These are phyloP conservation scores for Eutrigla gurnardus DNA, from an alignment of 2,797 vertebrate species.

Conservation along the genomic window DNA sequence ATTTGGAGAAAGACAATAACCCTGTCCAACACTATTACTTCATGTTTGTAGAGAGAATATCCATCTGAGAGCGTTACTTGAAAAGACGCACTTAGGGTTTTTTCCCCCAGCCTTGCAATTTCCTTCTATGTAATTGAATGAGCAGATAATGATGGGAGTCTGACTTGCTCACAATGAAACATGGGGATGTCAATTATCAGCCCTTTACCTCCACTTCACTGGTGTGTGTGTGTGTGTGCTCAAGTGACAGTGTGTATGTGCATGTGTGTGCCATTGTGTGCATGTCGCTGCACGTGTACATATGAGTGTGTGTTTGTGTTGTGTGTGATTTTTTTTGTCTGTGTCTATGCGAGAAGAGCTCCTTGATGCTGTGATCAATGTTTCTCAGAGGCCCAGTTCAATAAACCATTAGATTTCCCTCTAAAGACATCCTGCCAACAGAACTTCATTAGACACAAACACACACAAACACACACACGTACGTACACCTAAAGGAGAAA, in stretches of 20 bases:
- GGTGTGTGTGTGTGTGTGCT: neutral
- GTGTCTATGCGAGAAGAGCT: conserved; percentile 44
- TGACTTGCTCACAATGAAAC: conserved; percentile 57
- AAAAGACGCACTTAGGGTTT: conserved; percentile 33
- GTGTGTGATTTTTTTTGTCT: conserved; percentile 22
- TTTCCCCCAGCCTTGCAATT: conserved; percentile 38
- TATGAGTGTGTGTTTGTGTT: conserved; percentile 24
- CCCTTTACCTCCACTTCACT: conserved; percentile 56
- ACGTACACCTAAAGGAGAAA: neutral
- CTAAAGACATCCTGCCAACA: conserved; percentile 75
- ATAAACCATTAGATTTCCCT: conserved; percentile 74
- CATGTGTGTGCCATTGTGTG: conserved; percentile 2
- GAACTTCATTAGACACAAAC: conserved; percentile 69
- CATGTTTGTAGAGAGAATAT: conserved; percentile 37
- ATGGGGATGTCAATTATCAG: conserved; percentile 60
- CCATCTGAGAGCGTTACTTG: conserved; percentile 20
- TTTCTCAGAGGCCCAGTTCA: conserved; percentile 69
- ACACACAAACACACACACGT: conserved; percentile 37
- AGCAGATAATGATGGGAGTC: conserved; percentile 49
- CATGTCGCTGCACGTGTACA: neutral
- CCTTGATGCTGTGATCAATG: conserved; percentile 77
- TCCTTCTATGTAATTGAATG: conserved; percentile 61
- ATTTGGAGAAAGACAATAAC: conserved; percentile 52
- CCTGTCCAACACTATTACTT: conserved; percentile 36
- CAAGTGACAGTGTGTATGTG: neutral